Evolutionary conservation across 2,888 invertebrate genomes (phyloP).

Genomic region (Lydus trimaculatus): DNA sequence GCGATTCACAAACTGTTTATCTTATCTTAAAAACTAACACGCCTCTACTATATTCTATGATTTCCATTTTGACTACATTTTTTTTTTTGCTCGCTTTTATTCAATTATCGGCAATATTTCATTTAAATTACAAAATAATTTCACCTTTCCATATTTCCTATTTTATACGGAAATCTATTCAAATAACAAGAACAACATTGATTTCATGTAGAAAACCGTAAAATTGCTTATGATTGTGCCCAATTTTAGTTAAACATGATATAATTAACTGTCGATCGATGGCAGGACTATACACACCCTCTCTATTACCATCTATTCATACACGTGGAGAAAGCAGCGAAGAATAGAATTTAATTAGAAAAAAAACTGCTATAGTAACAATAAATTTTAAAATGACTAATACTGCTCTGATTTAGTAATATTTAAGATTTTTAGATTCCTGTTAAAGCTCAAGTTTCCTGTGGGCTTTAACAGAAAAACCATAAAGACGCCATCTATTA

Average conservation of each 20-base stretch:
- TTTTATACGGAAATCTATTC: background rate
- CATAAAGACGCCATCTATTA: background rate
- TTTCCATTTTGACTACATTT: background rate
- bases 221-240: background rate
- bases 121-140: slow-evolving; percentile 1
- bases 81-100: background rate
- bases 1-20: slow-evolving; percentile 29
- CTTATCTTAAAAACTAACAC: slow-evolving; percentile 29
- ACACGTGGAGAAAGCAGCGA: no score
- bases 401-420: background rate
- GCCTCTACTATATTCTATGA: slow-evolving; percentile 5
- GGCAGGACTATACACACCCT: background rate
- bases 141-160: background rate
- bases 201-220: background rate
- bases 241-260: background rate
- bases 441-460: background rate
- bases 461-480: background rate
- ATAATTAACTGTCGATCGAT: background rate
- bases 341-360: no score
- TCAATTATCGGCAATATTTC: slow-evolving; percentile 6
- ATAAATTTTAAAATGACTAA: background rate
- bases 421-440: background rate
- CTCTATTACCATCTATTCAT: no score
- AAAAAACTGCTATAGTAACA: no score
- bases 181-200: background rate